A percentile compares a stretch with the other conserved stretches of the same genome.
These are phyloP conservation scores for Ecliptopera silaceata DNA, from an alignment of 2,888 invertebrate species.

Conservation along the genomic window DNA sequence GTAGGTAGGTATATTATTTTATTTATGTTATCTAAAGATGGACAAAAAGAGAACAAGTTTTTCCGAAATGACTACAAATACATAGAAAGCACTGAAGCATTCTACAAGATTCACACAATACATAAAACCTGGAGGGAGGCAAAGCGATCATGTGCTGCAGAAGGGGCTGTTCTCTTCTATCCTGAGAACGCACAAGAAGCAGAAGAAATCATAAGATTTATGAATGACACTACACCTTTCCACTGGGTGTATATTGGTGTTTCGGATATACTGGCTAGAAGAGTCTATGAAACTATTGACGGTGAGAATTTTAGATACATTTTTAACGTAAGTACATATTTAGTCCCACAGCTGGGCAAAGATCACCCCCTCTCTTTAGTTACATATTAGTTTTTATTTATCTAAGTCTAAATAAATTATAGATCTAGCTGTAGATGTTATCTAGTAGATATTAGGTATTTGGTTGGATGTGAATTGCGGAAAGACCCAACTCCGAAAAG, in stretches of 20 bases:
- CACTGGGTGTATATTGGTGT: conserved; percentile 46
- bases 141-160: conserved; percentile 51
- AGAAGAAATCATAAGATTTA: conserved; percentile 40
- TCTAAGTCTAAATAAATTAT: no score
- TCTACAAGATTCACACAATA: conserved; percentile 65
- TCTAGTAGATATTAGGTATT: no score
- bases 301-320: conserved; percentile 11
- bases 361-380: no score
- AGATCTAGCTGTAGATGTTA: no score
- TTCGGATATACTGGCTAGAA: conserved; percentile 48
- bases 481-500: no score
- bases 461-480: no score
- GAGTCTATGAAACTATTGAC: conserved; percentile 50
- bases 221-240: conserved; percentile 45
- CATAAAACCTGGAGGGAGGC: conserved; percentile 58
- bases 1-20: no score
- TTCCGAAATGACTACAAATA: conserved; percentile 66
- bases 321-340: no score
- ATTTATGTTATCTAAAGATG: conserved; percentile 46
- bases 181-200: conserved; percentile 57
- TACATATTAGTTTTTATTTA: no score
- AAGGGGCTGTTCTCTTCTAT: conserved; percentile 61
- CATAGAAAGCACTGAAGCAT: conserved; percentile 49
- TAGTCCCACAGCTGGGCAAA: no score
- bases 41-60: conserved; percentile 50